phyloP scores from a whole-genome alignment of 64 coral and sea anemone genomes.

The Pachyseris speciosa region DNA sequence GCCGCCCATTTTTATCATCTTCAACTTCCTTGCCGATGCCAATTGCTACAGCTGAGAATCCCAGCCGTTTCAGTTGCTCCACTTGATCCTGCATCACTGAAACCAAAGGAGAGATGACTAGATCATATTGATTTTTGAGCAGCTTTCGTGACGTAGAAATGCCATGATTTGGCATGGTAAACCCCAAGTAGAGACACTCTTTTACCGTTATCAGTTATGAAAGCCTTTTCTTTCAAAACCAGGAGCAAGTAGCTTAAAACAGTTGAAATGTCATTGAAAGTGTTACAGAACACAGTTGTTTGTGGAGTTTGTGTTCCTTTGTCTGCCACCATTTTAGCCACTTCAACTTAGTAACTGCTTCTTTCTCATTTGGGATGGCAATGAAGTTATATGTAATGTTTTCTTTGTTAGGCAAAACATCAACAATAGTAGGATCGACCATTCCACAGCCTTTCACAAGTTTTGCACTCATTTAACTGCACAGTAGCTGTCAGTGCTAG shows the following conservation, averaged over 20 bases:
- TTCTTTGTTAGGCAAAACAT: conserved; percentile 23
- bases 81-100: background rate
- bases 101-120: background rate
- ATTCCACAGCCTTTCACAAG: background rate
- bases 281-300: conserved; percentile 19
- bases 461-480: background rate
- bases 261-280: conserved; percentile 9
- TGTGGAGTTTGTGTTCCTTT: background rate
- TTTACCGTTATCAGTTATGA: background rate
- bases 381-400: conserved; percentile 3
- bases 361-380: background rate
- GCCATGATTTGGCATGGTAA: conserved; percentile 14
- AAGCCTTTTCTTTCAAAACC: background rate
- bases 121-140: too few relatives aligned
- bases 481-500: conserved; percentile 23
- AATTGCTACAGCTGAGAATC: background rate
- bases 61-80: background rate
- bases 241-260: background rate
- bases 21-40: background rate
- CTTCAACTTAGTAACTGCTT: background rate
- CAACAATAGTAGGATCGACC: background rate
- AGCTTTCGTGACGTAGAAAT: background rate
- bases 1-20: background rate
- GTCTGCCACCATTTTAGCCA: background rate
- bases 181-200: background rate